Evolutionary conservation across 2,797 vertebrate species (phyloP).

Genomic region (Loris lydekkerianus): DNA sequence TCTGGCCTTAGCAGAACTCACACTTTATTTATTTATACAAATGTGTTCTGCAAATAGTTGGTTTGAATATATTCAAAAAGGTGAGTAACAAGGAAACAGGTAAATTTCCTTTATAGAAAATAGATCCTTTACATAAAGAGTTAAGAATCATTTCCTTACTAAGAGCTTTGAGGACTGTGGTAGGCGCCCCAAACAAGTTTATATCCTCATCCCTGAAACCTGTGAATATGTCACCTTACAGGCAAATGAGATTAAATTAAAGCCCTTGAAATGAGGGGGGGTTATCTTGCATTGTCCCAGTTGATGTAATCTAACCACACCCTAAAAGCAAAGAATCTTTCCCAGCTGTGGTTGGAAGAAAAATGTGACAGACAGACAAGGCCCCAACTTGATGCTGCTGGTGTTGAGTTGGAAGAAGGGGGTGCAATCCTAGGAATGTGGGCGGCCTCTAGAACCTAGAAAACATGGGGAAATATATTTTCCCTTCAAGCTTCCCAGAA

Average conservation of each 20-base stretch:
- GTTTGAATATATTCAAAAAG: conserved; percentile 3
- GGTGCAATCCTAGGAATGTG: neutral
- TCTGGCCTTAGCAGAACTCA: neutral
- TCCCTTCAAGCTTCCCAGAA: neutral
- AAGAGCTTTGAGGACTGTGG: conserved; percentile 6
- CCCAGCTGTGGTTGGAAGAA: neutral
- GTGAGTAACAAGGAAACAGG: neutral
- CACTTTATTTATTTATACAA: conserved; percentile 12
- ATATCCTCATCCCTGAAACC: neutral
- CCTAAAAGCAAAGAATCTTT: neutral
- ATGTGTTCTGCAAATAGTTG: neutral
- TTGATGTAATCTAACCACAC: conserved; percentile 43
- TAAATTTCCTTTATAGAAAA: neutral
- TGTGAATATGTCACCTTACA: neutral
- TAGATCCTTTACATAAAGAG: neutral
- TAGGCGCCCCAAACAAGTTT: neutral
- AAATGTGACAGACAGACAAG: neutral
- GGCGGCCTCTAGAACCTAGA: neutral
- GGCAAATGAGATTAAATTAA: neutral
- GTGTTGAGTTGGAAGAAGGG: neutral
- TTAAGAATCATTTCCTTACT: conserved; percentile 20
- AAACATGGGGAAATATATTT: neutral
- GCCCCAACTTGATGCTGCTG: neutral
- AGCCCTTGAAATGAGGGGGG: neutral
- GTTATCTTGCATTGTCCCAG: neutral